Percentiles rank a stretch among this genome's conserved stretches.
Conservation (phyloP, 2,888 invertebrate species). For the Troides aeacus region DNA sequence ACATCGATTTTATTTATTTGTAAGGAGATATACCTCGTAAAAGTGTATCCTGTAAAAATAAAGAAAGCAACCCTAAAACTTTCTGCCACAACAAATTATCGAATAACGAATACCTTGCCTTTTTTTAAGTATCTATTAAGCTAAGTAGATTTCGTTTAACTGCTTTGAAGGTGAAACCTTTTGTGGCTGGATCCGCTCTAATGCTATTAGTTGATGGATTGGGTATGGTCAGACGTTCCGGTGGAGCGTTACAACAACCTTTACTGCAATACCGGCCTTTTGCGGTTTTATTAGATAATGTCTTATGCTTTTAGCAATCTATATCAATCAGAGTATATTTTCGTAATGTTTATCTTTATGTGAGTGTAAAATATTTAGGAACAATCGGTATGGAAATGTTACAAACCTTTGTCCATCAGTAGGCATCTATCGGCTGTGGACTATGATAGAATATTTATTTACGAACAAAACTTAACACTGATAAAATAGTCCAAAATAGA, state of each 20-base stretch:
- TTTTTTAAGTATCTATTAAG: conserved; percentile 30
- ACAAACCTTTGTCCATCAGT: too few species aligned
- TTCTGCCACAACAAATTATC: conserved; percentile 14
- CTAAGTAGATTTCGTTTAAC: conserved; percentile 30
- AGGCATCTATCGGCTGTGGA: too few species aligned
- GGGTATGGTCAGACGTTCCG: conserved; percentile 35
- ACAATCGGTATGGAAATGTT: too few species aligned
- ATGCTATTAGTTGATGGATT: conserved; percentile 54
- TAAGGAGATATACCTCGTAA: background rate
- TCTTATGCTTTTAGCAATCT: conserved; percentile 1
- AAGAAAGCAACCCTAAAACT: conserved; percentile 14
- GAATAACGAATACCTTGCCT: conserved; percentile 18
- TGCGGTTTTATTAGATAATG: conserved; percentile 25
- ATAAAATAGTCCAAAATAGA: too few species aligned
- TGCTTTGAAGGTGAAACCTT: conserved; percentile 51
- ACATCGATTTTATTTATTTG: too few species aligned
- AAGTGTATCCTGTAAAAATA: background rate
- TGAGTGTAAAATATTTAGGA: too few species aligned
- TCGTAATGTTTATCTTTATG: too few species aligned
- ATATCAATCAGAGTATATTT: background rate
- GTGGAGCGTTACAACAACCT: conserved; percentile 19
- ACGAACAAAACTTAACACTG: too few species aligned
- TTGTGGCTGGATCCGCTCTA: conserved; percentile 51
- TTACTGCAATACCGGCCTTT: conserved; percentile 10
- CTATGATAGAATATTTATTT: too few species aligned